Conservation (phyloP, 2,113 vertebrate genomes). For the Syngnathus floridae region DNA sequence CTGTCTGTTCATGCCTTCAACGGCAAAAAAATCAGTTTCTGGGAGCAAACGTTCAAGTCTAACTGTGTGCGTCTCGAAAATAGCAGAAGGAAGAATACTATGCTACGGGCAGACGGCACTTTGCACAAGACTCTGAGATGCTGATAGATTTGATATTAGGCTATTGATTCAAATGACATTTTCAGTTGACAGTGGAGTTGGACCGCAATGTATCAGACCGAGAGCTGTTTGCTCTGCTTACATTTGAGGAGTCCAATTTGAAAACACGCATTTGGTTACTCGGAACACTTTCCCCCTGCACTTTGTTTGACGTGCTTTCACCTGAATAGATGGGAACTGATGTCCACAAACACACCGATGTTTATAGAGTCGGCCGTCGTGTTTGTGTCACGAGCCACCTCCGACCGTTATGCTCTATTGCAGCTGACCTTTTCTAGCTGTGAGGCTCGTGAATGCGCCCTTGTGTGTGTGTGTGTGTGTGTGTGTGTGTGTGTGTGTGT, state of each 20-base stretch:
- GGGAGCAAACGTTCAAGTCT: too few species aligned
- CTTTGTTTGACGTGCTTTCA: slow-evolving; percentile 15
- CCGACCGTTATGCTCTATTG: slow-evolving; percentile 28
- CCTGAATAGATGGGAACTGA: slow-evolving; percentile 5
- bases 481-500: not conserved
- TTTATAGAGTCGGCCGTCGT: slow-evolving; percentile 5
- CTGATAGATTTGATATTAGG: too few species aligned
- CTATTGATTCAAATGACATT: not conserved
- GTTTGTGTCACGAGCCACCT: slow-evolving; percentile 32
- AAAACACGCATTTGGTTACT: not conserved
- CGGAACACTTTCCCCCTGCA: slow-evolving; percentile 19
- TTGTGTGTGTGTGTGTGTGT: not conserved
- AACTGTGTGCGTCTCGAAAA: too few species aligned
- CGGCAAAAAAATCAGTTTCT: too few species aligned
- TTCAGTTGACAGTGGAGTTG: not conserved
- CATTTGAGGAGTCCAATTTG: not conserved
- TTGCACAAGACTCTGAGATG: too few species aligned
- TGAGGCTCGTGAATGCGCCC: slow-evolving; percentile 5
- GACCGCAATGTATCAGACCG: not conserved
- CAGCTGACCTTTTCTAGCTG: slow-evolving; percentile 42
- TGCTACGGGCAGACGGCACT: too few species aligned
- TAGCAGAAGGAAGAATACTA: too few species aligned
- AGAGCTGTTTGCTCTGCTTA: not conserved
- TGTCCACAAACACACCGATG: not conserved
- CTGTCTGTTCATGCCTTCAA: too few species aligned